Evolutionary conservation across 2,797 vertebrate species (phyloP).

Genomic region (Cottoperca gobio): DNA sequence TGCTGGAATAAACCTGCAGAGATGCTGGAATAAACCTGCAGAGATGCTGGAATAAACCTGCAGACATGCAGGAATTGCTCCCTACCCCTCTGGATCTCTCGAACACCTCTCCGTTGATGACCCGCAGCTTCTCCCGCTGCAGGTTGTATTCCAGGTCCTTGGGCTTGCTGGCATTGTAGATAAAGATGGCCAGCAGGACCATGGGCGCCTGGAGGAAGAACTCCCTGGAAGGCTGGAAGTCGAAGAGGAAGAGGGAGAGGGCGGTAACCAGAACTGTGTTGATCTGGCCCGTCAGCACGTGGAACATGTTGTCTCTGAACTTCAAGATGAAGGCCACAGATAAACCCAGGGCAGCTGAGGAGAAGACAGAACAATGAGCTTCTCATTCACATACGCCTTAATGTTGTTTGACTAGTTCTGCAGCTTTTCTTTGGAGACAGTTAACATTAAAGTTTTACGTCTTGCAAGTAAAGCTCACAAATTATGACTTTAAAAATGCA

Average conservation of each 20-base stretch:
- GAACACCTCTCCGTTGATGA: conserved; percentile 88
- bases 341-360: conserved; percentile 89
- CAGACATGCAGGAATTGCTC: neutral
- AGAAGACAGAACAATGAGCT: neutral
- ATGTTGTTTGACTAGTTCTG: neutral
- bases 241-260: conserved; percentile 92
- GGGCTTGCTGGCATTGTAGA: conserved; percentile 91
- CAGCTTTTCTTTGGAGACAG: neutral
- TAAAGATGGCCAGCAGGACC: conserved; percentile 95
- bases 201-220: conserved; percentile 96
- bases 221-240: conserved; percentile 93
- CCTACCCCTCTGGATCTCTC: conserved; percentile 95
- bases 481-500: too few relatives aligned
- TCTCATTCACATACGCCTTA: neutral
- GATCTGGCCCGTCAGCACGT: conserved; percentile 95
- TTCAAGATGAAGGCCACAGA: conserved; percentile 98
- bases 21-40: too few relatives aligned
- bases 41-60: too few relatives aligned
- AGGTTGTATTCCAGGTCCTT: conserved; percentile 81
- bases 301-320: conserved; percentile 99
- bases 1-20: too few relatives aligned
- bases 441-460: neutral
- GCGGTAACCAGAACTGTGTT: conserved; percentile 93
- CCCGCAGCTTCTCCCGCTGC: conserved; percentile 88
- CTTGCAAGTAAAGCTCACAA: neutral